phyloP scores from a whole-genome alignment of 2,888 invertebrate genomes.

The Patella caerulea region DNA sequence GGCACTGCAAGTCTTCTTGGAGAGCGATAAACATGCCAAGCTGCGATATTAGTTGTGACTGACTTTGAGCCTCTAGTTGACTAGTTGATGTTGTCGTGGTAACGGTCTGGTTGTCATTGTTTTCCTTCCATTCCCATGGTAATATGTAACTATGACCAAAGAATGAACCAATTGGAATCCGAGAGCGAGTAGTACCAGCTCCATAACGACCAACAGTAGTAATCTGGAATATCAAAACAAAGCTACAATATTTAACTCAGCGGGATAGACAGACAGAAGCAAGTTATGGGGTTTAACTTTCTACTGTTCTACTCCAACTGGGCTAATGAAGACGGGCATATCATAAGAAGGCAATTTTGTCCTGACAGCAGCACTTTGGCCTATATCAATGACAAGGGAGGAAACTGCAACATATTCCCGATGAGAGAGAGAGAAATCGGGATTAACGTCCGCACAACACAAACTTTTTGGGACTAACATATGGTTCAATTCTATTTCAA shows the following conservation, averaged over 20 bases:
- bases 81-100: not conserved
- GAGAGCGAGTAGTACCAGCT: slow-evolving; percentile 90
- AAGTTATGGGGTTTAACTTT: not conserved
- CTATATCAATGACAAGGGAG: not conserved
- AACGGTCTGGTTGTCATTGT: slow-evolving; percentile 20
- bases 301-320: no score
- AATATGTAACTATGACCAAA: slow-evolving; percentile 88
- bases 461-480: no score
- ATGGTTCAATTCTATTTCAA: no score
- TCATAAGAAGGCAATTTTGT: no score
- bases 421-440: no score
- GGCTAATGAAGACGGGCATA: no score
- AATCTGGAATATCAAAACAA: slow-evolving; percentile 76
- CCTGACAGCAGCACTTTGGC: not conserved
- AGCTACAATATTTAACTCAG: not conserved
- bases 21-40: slow-evolving; percentile 80
- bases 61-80: slow-evolving; percentile 51
- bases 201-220: slow-evolving; percentile 93
- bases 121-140: slow-evolving; percentile 74
- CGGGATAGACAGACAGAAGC: not conserved
- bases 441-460: no score
- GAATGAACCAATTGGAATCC: slow-evolving; percentile 93
- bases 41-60: slow-evolving; percentile 63
- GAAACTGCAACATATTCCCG: no score
- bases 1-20: slow-evolving; percentile 85